Evolutionary conservation across 2,113 vertebrate species (phyloP).

Genomic region (Lates calcarifer): DNA sequence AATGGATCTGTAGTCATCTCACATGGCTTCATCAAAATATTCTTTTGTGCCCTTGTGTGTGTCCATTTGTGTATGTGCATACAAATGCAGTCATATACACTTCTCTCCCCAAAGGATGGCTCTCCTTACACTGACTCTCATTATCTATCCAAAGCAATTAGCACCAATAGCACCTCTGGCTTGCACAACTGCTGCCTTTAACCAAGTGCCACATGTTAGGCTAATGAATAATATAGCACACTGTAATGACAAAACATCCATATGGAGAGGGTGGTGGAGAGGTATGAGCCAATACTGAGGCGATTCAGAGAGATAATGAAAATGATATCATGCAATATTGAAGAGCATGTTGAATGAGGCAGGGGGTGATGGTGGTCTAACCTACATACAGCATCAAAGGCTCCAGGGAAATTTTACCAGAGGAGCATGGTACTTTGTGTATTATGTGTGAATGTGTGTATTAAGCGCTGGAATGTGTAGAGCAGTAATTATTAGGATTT

Average conservation of each 20-base stretch:
- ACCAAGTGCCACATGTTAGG: constrained; percentile 42
- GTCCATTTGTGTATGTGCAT: neutral
- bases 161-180: constrained; percentile 37
- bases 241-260: constrained; percentile 21
- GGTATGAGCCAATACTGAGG: constrained; percentile 4
- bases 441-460: neutral
- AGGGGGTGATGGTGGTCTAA: constrained; percentile 4
- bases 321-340: constrained; percentile 56
- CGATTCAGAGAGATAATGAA: constrained; percentile 42
- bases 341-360: constrained; percentile 29
- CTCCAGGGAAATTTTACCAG: neutral
- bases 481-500: neutral
- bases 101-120: constrained; percentile 8
- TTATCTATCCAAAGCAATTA: constrained; percentile 58
- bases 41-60: neutral
- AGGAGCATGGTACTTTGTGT: neutral
- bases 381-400: constrained; percentile 26
- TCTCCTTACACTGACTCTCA: constrained; percentile 38
- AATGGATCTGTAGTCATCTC: neutral
- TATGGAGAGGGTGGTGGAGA: neutral
- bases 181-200: constrained; percentile 39
- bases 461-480: neutral
- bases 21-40: neutral
- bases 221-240: constrained; percentile 66
- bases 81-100: neutral